phyloP scores from a whole-genome alignment of 2,888 invertebrate genomes.

The Drosophila borborema region DNA sequence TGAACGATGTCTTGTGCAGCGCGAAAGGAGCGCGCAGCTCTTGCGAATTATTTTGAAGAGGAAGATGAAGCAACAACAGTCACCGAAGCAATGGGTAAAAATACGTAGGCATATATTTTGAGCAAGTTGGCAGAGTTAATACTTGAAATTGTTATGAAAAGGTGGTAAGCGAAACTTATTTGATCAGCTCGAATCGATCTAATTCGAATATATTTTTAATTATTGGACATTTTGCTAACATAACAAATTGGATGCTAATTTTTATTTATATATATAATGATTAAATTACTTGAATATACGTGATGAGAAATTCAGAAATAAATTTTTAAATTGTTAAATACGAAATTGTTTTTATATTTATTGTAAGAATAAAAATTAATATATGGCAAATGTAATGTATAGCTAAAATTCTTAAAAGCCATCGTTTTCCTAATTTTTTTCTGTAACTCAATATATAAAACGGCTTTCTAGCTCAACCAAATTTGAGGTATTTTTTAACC shows the following conservation, averaged over 20 bases:
- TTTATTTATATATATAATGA: background rate
- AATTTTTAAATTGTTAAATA: too few relatives aligned
- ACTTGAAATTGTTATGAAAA: background rate
- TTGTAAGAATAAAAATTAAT: background rate
- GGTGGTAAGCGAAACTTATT: background rate
- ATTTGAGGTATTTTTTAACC: constrained; percentile 14
- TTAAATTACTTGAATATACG: background rate
- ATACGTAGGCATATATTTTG: background rate
- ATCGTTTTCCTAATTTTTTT: background rate
- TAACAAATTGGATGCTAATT: background rate
- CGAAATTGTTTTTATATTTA: background rate
- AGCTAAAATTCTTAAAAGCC: background rate
- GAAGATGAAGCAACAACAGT: constrained; percentile 68
- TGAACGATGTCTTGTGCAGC: constrained; percentile 52
- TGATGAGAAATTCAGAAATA: background rate
- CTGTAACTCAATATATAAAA: background rate
- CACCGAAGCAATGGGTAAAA: constrained; percentile 37
- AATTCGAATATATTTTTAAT: too few relatives aligned
- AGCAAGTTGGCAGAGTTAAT: constrained; percentile 32
- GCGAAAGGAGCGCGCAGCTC: constrained; percentile 71
- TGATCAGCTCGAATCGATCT: constrained; percentile 12
- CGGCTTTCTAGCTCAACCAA: background rate
- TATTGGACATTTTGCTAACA: background rate
- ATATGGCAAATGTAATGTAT: background rate
- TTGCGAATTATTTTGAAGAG: constrained; percentile 70